Evolutionary conservation across 2,888 invertebrate species (phyloP).

Genomic region (Agrochola lychnidis): DNA sequence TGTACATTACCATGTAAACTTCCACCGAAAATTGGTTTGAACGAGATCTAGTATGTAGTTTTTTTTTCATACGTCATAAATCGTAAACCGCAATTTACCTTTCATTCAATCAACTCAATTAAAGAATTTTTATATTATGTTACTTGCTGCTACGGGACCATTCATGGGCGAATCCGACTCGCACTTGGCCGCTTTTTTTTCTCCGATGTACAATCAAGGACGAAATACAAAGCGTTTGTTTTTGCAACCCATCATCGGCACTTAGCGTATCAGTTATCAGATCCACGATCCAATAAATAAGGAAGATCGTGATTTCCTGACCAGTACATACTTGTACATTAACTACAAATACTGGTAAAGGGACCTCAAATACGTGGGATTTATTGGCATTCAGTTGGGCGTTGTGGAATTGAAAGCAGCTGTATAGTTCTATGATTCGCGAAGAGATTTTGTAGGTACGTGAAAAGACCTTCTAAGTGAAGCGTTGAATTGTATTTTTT

Average conservation of each 20-base stretch:
- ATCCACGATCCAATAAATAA: slow-evolving; percentile 75
- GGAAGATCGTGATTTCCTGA: slow-evolving; percentile 72
- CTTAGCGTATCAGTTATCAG: slow-evolving; percentile 70
- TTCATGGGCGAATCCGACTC: too few species aligned
- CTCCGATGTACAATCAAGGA: slow-evolving; percentile 53
- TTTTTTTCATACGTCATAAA: too few species aligned
- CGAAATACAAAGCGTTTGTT: slow-evolving; percentile 57
- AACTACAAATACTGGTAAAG: slow-evolving; percentile 29
- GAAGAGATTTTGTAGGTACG: slow-evolving; percentile 11
- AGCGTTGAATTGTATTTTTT: too few species aligned
- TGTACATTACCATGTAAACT: too few species aligned
- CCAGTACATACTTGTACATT: slow-evolving; percentile 54
- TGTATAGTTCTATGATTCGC: not conserved
- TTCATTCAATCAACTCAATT: too few species aligned
- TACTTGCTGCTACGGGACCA: too few species aligned
- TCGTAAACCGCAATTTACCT: too few species aligned
- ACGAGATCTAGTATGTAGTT: too few species aligned
- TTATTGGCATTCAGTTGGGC: slow-evolving; percentile 41
- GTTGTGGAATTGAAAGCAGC: slow-evolving; percentile 21
- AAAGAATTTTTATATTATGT: too few species aligned
- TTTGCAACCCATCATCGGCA: slow-evolving; percentile 67
- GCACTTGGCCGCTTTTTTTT: too few species aligned
- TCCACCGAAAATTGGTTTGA: too few species aligned
- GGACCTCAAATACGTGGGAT: slow-evolving; percentile 41
- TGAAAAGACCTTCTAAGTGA: not conserved